phyloP scores from a whole-genome alignment of 1,140 invertebrate species.

The Euwallacea similis region DNA sequence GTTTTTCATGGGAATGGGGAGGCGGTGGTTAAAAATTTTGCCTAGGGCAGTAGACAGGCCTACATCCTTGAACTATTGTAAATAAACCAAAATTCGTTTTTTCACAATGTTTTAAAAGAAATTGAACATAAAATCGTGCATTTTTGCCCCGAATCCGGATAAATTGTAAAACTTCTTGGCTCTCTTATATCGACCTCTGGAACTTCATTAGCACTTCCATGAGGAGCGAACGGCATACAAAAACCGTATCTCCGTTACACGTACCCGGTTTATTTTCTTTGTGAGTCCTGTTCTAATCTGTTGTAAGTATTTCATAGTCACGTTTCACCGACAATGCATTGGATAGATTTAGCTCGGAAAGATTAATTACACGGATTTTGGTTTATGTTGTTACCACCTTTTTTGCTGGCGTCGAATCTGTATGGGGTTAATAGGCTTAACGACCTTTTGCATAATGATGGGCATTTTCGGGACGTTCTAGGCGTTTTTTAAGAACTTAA shows the following conservation, averaged over 20 bases:
- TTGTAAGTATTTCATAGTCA: conserved; percentile 32
- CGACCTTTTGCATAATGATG: too few relatives aligned
- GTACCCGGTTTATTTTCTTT: conserved; percentile 32
- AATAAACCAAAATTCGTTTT: too few relatives aligned
- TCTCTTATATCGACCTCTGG: neutral
- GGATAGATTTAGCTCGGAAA: conserved; percentile 28
- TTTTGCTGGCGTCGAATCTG: conserved; percentile 9
- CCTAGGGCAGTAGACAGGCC: too few relatives aligned
- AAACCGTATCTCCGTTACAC: conserved; percentile 24
- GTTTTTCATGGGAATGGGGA: too few relatives aligned
- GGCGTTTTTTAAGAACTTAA: too few relatives aligned
- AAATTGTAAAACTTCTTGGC: neutral
- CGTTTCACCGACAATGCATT: conserved; percentile 27
- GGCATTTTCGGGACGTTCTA: too few relatives aligned
- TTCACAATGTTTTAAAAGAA: too few relatives aligned
- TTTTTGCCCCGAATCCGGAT: neutral
- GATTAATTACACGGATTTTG: conserved; percentile 34
- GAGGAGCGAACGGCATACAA: conserved; percentile 12
- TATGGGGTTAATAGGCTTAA: neutral
- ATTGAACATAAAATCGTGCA: too few relatives aligned
- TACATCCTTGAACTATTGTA: too few relatives aligned
- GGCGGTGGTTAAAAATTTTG: too few relatives aligned
- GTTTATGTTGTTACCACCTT: conserved; percentile 32
- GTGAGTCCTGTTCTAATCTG: conserved; percentile 31
- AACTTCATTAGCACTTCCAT: conserved; percentile 10